Evolutionary conservation across 2,888 invertebrate genomes (phyloP), one percentile per base, ranked within the genome.

Genomic region (Labia minor): DNA sequence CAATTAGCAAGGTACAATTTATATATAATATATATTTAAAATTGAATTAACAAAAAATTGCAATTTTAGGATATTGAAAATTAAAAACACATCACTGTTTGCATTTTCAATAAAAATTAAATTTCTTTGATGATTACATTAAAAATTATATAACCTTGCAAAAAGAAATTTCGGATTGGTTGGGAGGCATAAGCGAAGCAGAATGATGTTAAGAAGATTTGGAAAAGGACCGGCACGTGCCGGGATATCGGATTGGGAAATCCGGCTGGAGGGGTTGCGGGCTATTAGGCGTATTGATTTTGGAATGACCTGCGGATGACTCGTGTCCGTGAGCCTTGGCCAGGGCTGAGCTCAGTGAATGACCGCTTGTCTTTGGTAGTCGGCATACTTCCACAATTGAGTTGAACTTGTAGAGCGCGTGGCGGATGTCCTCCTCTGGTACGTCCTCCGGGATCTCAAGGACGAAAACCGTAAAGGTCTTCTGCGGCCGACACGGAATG

Each of bases 401-500:
- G 16, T 73, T 72, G 69, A 74, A 75, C 70, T 75, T 87, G 79
- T 88, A 90, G 71, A 89, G 81, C n/a, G 88, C 85, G 74, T 88
- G 88, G 61, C 91, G 82, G 20, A 92, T 86, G 76, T 92, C 92
- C 72, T 92, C 92, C 74, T 91, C 89, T 0, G 92, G 92, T 20
- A 92, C 80, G 74, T 92, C 91, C 72, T 88, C 88, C 0, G 92
- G 92, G 65, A 92, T 86, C 75, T 92, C 92, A 74, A 89, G 83
- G 63, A 90, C 90, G 77, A 88, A 86, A 70, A 91, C 81, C 4
- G 89, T 90, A 76, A 90, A 92, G n/a, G 90, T 91, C 80, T 90
- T 90, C 75, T 90, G 89, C 0, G 92, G 92, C 72, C 92, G 83
- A 76, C 92, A 92, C 2, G 91, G 91, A 73, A 92, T 90, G 49